phyloP scores from a whole-genome alignment of 1,140 invertebrate species.

The Geopemphigus sp. region DNA sequence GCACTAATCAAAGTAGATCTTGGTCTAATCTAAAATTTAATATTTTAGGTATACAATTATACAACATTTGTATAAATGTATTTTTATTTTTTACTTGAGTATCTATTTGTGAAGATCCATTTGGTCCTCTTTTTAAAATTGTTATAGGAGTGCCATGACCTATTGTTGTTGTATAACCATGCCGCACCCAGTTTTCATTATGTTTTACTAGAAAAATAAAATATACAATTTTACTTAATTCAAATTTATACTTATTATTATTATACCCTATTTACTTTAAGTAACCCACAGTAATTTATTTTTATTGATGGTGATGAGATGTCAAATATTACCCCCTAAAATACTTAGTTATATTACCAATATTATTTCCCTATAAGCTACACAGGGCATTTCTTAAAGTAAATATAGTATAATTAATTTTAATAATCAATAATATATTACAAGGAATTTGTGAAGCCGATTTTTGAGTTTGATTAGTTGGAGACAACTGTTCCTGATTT shows the following conservation, averaged over 20 bases:
- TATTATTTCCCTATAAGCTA: too few species aligned
- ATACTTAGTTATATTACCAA: too few species aligned
- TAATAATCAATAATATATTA: not conserved
- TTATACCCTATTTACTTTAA: not conserved
- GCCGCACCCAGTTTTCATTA: conserved; percentile 39
- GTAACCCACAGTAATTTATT: too few species aligned
- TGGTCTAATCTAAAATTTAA: conserved; percentile 26
- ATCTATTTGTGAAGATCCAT: conserved; percentile 26
- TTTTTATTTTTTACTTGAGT: conserved; percentile 10
- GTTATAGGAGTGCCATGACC: conserved; percentile 26
- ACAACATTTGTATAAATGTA: conserved; percentile 1
- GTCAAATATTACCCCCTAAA: too few species aligned
- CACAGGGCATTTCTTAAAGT: too few species aligned
- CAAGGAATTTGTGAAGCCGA: conserved; percentile 9
- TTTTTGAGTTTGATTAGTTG: conserved; percentile 8
- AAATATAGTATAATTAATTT: not conserved
- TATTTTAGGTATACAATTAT: not conserved
- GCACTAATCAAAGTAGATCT: conserved; percentile 22
- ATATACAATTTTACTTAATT: not conserved
- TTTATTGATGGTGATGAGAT: too few species aligned
- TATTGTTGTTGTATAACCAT: conserved; percentile 35
- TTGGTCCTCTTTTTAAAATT: conserved; percentile 42
- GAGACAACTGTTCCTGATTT: conserved; percentile 14
- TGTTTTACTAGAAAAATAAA: conserved; percentile 24
- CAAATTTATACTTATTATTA: not conserved